Percentiles rank a stretch among this genome's conserved stretches.
These are phyloP conservation scores for Zaprionus tsacasi DNA, from an alignment of 1,140 invertebrate genomes.

Conservation along the genomic window DNA sequence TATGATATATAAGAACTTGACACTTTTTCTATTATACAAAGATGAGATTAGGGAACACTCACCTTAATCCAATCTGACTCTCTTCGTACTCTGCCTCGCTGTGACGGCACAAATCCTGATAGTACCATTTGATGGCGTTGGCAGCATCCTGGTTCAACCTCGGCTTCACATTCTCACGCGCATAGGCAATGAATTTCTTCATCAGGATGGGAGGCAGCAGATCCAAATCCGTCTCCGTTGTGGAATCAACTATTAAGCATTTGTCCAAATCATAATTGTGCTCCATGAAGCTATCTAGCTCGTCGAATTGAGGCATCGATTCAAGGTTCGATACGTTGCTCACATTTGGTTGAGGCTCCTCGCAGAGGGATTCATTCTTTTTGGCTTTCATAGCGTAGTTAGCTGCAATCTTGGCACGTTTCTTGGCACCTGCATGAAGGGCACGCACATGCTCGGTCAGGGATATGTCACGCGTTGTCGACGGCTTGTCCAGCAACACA, in stretches of 20 bases:
- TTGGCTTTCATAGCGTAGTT: conserved; percentile 60
- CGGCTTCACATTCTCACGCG: conserved; percentile 94
- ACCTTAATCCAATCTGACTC: conserved; percentile 62
- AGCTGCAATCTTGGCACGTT: conserved; percentile 54
- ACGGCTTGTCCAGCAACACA: conserved; percentile 93
- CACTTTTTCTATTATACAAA: not conserved
- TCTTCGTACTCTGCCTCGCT: conserved; percentile 25
- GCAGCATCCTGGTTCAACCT: conserved; percentile 90
- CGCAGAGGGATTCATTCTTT: conserved; percentile 54
- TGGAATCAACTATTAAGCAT: conserved; percentile 86
- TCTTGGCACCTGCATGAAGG: conserved; percentile 68
- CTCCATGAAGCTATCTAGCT: conserved; percentile 38
- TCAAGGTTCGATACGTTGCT: not conserved
- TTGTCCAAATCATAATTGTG: conserved; percentile 84
- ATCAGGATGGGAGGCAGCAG: conserved; percentile 90
- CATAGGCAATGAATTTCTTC: conserved; percentile 95
- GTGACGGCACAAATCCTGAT: conserved; percentile 89
- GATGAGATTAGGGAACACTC: conserved; percentile 22
- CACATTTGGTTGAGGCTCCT: conserved; percentile 23
- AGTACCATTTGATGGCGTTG: conserved; percentile 91
- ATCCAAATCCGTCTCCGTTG: conserved; percentile 87
- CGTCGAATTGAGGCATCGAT: conserved; percentile 1
- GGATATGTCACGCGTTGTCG: conserved; percentile 86
- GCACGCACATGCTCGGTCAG: conserved; percentile 72
- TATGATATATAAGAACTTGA: not conserved